A percentile compares a stretch with the other conserved stretches of the same genome.
These are phyloP conservation scores for Acleris emargana DNA, from an alignment of 2,888 invertebrate genomes.

Conservation along the genomic window DNA sequence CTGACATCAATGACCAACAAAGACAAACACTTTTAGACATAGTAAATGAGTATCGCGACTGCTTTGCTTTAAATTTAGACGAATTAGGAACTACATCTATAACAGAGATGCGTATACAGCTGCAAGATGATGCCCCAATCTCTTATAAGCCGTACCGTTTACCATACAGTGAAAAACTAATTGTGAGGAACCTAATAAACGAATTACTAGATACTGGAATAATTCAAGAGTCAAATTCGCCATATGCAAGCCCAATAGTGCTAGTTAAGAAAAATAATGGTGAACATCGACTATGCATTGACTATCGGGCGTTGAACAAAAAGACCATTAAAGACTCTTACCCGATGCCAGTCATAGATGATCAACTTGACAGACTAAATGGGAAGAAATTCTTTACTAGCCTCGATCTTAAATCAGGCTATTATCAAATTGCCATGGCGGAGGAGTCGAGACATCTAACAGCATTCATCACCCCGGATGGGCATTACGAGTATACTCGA, in stretches of 20 bases:
- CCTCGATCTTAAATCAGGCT: slow-evolving; percentile 27
- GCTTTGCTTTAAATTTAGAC: not conserved
- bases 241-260: slow-evolving; percentile 3
- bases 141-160: slow-evolving; percentile 9
- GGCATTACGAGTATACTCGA: no score
- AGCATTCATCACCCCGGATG: no score
- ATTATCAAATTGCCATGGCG: slow-evolving; percentile 4
- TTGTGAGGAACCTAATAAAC: not conserved
- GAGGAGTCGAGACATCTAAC: slow-evolving; percentile 38
- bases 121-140: slow-evolving; percentile 1
- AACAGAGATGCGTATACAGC: slow-evolving; percentile 4
- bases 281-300: slow-evolving; percentile 43
- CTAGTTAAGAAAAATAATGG: slow-evolving; percentile 41
- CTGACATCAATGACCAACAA: not conserved
- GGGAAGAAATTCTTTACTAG: slow-evolving; percentile 44
- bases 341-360: slow-evolving; percentile 48
- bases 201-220: slow-evolving; percentile 1
- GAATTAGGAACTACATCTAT: slow-evolving; percentile 1
- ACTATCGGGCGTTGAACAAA: slow-evolving; percentile 37
- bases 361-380: slow-evolving; percentile 46
- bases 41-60: slow-evolving; percentile 1
- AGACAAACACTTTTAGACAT: not conserved
- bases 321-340: slow-evolving; percentile 46
- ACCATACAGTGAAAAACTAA: not conserved
- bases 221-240: slow-evolving; percentile 3